Percentiles rank a stretch among this genome's conserved stretches.
Evolutionary conservation across 1,140 invertebrate genomes (phyloP).

Genomic region (Branchinecta lindahli): DNA sequence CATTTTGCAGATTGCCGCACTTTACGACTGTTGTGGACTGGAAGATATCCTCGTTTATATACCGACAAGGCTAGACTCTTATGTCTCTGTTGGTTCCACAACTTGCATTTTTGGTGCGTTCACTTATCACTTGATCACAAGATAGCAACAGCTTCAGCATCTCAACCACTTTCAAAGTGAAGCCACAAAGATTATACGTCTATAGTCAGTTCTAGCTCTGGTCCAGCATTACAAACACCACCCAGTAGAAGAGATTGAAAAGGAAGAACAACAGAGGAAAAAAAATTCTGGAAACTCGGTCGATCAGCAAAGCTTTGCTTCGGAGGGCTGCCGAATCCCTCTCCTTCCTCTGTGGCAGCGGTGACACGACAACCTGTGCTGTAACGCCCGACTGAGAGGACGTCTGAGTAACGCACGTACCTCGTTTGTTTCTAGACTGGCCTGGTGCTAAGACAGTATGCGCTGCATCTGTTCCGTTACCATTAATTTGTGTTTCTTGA

Average conservation of each 20-base stretch:
- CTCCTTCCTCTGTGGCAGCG: slow-evolving; percentile 18
- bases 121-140: too few species aligned
- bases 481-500: slow-evolving; percentile 21
- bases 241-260: slow-evolving; percentile 74
- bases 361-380: slow-evolving; percentile 27
- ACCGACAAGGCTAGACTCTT: too few species aligned
- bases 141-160: too few species aligned
- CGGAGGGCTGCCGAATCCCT: slow-evolving; percentile 34
- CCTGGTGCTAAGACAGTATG: slow-evolving; percentile 28
- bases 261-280: slow-evolving; percentile 76
- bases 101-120: too few species aligned
- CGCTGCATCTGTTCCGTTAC: slow-evolving; percentile 37
- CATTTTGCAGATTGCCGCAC: too few species aligned
- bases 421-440: background rate
- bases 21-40: too few species aligned
- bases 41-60: too few species aligned
- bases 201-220: too few species aligned
- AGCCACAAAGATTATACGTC: too few species aligned
- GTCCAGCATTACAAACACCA: slow-evolving; percentile 43
- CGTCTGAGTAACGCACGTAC: background rate
- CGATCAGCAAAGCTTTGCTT: slow-evolving; percentile 65
- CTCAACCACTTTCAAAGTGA: too few species aligned
- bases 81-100: too few species aligned
- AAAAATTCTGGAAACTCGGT: slow-evolving; percentile 68
- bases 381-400: background rate